phyloP scores from a whole-genome alignment of 2,888 invertebrate genomes.

The Microplitis manilae region DNA sequence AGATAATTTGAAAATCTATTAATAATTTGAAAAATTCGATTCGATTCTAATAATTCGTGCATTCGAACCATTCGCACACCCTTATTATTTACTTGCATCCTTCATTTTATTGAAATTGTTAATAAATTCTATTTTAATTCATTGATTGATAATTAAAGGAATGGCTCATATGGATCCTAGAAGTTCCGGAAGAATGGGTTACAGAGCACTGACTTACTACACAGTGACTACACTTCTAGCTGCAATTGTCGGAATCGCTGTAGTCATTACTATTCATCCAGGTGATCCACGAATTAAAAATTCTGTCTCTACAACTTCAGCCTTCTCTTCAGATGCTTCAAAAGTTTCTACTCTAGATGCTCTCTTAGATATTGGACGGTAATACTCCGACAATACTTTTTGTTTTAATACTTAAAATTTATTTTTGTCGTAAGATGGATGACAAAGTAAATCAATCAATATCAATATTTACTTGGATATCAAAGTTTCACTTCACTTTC shows the following conservation, averaged over 20 bases:
- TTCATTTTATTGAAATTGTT: not conserved
- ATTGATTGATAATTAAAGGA: constrained; percentile 67
- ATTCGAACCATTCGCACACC: too few species aligned
- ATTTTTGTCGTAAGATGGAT: not conserved
- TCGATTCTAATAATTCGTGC: too few species aligned
- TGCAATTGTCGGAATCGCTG: constrained; percentile 77
- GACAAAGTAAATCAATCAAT: too few species aligned
- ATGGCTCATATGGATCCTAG: constrained; percentile 78
- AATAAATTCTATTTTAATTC: not conserved
- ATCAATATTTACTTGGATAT: not conserved
- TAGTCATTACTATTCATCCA: constrained; percentile 78
- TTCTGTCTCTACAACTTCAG: constrained; percentile 53
- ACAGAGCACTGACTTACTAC: constrained; percentile 77
- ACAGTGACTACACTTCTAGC: constrained; percentile 78
- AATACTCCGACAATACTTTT: constrained; percentile 32
- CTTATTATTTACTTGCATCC: too few species aligned
- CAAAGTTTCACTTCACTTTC: not conserved
- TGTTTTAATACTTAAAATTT: not conserved
- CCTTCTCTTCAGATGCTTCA: constrained; percentile 54
- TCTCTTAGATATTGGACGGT: constrained; percentile 76
- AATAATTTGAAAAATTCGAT: too few species aligned
- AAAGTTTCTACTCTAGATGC: constrained; percentile 75
- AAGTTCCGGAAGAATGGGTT: constrained; percentile 78
- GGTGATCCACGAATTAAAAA: constrained; percentile 74
- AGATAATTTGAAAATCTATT: too few species aligned